These are phyloP conservation scores for Burhinus oedicnemus DNA, from an alignment of 2,113 vertebrate genomes.

Conservation along the genomic window DNA sequence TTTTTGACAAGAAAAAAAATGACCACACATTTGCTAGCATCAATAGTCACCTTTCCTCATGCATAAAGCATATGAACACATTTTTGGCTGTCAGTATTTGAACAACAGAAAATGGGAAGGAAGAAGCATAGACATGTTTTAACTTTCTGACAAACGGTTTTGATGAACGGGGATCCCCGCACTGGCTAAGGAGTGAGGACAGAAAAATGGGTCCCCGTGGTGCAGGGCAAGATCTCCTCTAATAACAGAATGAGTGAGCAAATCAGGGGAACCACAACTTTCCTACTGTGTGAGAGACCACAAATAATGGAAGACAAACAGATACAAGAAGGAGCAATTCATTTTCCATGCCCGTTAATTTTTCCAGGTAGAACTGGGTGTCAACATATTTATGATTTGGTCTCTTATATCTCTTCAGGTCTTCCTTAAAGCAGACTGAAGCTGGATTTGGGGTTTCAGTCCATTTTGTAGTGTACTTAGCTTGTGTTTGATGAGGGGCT, in stretches of 20 bases:
- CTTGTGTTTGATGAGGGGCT: neutral
- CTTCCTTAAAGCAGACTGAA: neutral
- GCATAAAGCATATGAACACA: neutral
- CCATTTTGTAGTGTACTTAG: neutral
- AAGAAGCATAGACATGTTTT: conserved; percentile 33
- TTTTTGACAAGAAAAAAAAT: conserved; percentile 56
- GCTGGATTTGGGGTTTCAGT: neutral
- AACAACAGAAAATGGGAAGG: neutral
- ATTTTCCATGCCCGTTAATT: neutral
- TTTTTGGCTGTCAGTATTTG: neutral
- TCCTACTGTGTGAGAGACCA: conserved; percentile 62
- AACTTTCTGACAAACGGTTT: conserved; percentile 25
- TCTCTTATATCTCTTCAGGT: neutral
- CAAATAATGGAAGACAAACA: conserved; percentile 40
- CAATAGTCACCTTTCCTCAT: conserved; percentile 36
- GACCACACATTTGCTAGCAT: conserved; percentile 56
- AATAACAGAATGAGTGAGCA: conserved; percentile 71
- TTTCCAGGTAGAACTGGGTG: neutral
- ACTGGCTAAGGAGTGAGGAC: conserved; percentile 65
- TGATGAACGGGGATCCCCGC: conserved; percentile 45
- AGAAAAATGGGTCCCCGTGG: conserved; percentile 73
- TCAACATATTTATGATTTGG: neutral
- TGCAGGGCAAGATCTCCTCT: conserved; percentile 63
- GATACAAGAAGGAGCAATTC: conserved; percentile 15
- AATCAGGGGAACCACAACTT: conserved; percentile 61